These are phyloP conservation scores for Psephotus haematonotus DNA, from an alignment of 2,113 vertebrate species.

Conservation along the genomic window DNA sequence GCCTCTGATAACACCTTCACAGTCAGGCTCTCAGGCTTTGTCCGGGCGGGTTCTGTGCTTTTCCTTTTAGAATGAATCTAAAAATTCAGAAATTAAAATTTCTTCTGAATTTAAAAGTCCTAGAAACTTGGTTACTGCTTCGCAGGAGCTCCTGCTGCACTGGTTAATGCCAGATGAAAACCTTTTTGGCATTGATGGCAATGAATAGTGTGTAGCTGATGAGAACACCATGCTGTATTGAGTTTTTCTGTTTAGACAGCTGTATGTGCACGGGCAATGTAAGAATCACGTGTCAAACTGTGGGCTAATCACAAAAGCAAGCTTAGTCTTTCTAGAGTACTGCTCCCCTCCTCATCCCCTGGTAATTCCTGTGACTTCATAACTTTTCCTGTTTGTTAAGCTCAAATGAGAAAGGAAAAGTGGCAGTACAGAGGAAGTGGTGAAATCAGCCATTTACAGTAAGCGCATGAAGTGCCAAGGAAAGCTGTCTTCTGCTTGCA, in stretches of 20 bases:
- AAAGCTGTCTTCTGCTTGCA: not conserved
- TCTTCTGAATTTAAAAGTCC: not conserved
- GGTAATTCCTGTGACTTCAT: not conserved
- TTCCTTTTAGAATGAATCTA: not conserved
- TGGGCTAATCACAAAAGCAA: not conserved
- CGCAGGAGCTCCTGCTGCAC: not conserved
- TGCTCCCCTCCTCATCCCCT: not conserved
- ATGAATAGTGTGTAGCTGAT: not conserved
- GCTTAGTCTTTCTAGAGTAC: not conserved
- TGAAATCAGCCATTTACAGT: not conserved
- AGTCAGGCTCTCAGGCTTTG: not conserved
- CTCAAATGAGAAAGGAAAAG: not conserved
- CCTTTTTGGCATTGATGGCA: not conserved
- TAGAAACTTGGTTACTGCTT: not conserved
- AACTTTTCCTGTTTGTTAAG: slow-evolving; percentile 6
- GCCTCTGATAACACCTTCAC: not conserved
- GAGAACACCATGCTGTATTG: accelerated
- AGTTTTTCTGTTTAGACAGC: not conserved
- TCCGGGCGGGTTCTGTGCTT: not conserved
- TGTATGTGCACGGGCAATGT: not conserved
- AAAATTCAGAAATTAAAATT: not conserved
- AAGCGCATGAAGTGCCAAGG: not conserved
- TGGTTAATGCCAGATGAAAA: not conserved
- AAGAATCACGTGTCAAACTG: not conserved
- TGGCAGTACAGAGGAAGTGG: not conserved